Conservation (phyloP, 2,113 vertebrate species). For the Hemicordylus capensis region DNA sequence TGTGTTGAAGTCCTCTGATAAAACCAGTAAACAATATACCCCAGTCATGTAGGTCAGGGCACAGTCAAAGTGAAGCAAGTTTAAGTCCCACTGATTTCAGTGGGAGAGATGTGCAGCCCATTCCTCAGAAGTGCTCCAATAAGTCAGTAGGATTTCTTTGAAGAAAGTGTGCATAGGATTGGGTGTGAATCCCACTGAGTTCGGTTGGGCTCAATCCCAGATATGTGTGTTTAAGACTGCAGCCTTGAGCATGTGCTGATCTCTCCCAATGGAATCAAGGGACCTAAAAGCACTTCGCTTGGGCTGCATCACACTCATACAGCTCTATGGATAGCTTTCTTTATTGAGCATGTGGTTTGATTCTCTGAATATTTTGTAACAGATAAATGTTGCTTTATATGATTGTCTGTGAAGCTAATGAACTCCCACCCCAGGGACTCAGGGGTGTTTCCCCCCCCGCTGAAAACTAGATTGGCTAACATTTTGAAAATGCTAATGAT, state of each 20-base stretch:
- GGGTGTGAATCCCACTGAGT: not conserved
- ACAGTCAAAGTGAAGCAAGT: too few species aligned
- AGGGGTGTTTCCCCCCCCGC: slow-evolving; percentile 27
- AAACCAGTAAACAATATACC: too few species aligned
- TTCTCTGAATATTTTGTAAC: slow-evolving; percentile 31
- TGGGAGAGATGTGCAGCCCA: too few species aligned
- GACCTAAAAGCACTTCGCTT: not conserved
- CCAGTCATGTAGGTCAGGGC: too few species aligned
- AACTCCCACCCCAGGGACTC: slow-evolving; percentile 49
- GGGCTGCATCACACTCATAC: not conserved
- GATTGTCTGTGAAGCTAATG: slow-evolving; percentile 38
- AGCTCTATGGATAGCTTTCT: not conserved
- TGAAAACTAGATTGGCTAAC: slow-evolving; percentile 53
- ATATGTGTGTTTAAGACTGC: not conserved
- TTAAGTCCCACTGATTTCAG: too few species aligned
- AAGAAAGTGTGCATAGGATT: too few species aligned
- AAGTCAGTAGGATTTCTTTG: too few species aligned
- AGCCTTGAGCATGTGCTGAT: not conserved
- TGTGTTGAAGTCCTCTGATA: too few species aligned
- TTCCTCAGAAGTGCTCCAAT: too few species aligned
- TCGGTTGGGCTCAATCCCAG: not conserved
- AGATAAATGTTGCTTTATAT: slow-evolving; percentile 31
- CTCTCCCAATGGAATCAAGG: not conserved
- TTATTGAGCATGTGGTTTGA: not conserved
- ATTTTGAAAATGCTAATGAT: slow-evolving; percentile 47